Percentiles rank a stretch among this genome's conserved stretches.
phyloP scores from a whole-genome alignment of 2,113 vertebrate genomes.

The Entelurus aequoreus region DNA sequence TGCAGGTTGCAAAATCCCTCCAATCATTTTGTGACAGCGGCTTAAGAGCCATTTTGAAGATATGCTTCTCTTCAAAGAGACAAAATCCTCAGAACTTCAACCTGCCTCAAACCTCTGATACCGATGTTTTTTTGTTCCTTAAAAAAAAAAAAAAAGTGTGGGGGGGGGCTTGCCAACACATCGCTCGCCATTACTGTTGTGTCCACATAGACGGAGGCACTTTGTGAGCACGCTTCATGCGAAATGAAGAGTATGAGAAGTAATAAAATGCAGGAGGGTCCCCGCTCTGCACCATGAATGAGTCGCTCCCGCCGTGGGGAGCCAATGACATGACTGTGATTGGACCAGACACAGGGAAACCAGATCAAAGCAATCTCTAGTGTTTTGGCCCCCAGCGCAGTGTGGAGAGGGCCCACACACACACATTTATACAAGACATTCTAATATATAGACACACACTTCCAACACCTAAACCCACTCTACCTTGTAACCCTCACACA shows the following conservation, averaged over 20 bases:
- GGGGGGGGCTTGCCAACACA: slow-evolving; percentile 8
- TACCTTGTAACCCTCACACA: slow-evolving; percentile 30
- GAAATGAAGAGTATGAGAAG: slow-evolving; percentile 48
- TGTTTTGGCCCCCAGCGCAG: slow-evolving; percentile 78
- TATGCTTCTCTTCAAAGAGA: slow-evolving; percentile 10
- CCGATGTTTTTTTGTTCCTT: neutral
- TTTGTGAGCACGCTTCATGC: slow-evolving; percentile 60
- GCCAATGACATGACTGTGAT: slow-evolving; percentile 77
- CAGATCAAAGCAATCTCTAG: slow-evolving; percentile 81
- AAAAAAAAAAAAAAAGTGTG: neutral
- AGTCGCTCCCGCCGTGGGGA: slow-evolving; percentile 70
- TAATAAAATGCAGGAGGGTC: slow-evolving; percentile 63
- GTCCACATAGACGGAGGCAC: slow-evolving; percentile 53
- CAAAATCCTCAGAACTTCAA: slow-evolving; percentile 1
- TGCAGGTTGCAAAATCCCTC: neutral
- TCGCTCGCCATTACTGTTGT: slow-evolving; percentile 24
- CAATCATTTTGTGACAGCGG: neutral
- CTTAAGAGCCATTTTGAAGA: slow-evolving; percentile 4
- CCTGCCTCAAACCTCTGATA: slow-evolving; percentile 9
- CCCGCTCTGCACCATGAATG: slow-evolving; percentile 70
- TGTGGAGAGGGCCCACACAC: slow-evolving; percentile 64
- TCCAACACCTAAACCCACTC: neutral
- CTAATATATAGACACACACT: slow-evolving; percentile 21
- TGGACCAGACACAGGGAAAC: slow-evolving; percentile 77
- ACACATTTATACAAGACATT: slow-evolving; percentile 23